Evolutionary conservation across 2,888 invertebrate genomes (phyloP).

Genomic region (Caenorhabditis japonica): DNA sequence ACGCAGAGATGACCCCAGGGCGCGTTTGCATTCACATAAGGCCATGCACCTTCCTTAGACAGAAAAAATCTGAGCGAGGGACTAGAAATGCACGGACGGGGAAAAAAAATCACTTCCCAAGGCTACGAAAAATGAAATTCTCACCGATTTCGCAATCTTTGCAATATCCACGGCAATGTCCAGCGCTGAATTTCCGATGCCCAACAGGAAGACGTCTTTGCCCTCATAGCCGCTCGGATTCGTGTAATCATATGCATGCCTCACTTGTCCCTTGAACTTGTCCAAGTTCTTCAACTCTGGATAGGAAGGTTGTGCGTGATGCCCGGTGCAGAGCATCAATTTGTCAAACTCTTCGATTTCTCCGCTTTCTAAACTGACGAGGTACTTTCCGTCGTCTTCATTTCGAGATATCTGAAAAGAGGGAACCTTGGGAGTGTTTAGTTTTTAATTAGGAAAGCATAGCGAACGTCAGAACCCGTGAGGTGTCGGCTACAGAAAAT

Average conservation of each 20-base stretch:
- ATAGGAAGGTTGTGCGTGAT: slow-evolving; percentile 79
- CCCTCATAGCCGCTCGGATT: slow-evolving; percentile 75
- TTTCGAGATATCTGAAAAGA: slow-evolving; percentile 56
- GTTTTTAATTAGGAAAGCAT: background rate
- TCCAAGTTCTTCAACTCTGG: slow-evolving; percentile 78
- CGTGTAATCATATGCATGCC: slow-evolving; percentile 75
- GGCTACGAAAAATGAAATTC: no score
- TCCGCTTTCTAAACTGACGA: slow-evolving; percentile 60
- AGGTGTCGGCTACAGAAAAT: no score
- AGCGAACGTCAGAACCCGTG: no score
- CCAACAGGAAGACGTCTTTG: slow-evolving; percentile 79
- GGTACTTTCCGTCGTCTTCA: slow-evolving; percentile 56
- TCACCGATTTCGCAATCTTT: slow-evolving; percentile 72
- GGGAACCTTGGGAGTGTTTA: background rate
- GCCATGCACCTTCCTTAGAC: no score
- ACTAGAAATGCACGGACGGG: no score
- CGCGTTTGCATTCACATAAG: no score
- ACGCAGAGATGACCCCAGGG: no score
- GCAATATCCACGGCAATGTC: slow-evolving; percentile 79
- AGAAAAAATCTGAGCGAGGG: no score
- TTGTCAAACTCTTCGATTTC: slow-evolving; percentile 78
- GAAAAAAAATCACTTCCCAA: no score
- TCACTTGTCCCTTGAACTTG: slow-evolving; percentile 69
- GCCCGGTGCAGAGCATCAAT: slow-evolving; percentile 80
- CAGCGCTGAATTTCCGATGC: slow-evolving; percentile 80